phyloP scores from a whole-genome alignment of 2,113 vertebrate genomes.

The Actenoides lindsayi region DNA sequence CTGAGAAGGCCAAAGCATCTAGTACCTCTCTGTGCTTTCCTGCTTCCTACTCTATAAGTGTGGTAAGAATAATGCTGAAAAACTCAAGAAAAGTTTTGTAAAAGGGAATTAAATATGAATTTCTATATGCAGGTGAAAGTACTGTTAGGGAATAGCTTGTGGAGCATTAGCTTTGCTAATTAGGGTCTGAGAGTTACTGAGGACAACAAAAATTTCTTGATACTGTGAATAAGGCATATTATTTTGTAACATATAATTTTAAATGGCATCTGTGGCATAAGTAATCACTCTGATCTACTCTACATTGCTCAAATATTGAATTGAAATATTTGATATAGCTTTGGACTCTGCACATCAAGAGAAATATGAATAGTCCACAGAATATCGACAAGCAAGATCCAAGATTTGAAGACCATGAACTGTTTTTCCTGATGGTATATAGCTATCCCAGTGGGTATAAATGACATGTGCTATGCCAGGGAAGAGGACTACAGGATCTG shows the following conservation, averaged over 20 bases:
- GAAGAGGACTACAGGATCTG: neutral
- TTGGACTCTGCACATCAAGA: neutral
- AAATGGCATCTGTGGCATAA: neutral
- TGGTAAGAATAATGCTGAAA: neutral
- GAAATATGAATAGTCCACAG: neutral
- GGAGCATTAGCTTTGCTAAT: neutral
- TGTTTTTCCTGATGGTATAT: neutral
- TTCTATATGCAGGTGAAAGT: neutral
- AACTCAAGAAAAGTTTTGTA: neutral
- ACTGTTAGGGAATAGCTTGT: neutral
- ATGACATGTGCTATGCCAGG: neutral
- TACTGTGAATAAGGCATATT: neutral
- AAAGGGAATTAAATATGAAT: rapidly evolving
- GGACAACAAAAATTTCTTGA: neutral
- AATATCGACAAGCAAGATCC: neutral
- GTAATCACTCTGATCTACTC: neutral
- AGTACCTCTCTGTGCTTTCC: neutral
- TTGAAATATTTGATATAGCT: neutral
- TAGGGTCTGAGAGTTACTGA: neutral
- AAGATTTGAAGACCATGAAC: neutral
- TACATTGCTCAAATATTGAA: neutral
- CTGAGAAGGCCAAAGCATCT: rapidly evolving
- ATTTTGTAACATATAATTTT: neutral
- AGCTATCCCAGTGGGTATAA: neutral
- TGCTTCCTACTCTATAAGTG: neutral